These are phyloP conservation scores for Esox masquinongy DNA, from an alignment of 2,797 vertebrate species.

Conservation along the genomic window DNA sequence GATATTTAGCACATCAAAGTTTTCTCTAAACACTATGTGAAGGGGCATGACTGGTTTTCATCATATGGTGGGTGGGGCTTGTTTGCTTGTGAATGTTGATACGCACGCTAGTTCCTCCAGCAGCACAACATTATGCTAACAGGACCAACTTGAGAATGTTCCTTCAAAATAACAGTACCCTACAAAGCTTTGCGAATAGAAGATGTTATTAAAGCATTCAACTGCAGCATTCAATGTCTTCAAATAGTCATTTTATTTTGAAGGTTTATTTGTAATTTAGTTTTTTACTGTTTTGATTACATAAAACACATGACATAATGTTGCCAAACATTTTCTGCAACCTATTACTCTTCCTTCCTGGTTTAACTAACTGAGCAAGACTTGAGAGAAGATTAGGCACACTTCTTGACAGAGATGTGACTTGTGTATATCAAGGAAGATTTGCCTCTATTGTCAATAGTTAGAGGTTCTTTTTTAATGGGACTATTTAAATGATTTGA, in stretches of 20 bases:
- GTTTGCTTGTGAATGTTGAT: neutral
- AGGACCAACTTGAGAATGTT: neutral
- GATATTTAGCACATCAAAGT: no score
- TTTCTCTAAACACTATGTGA: neutral
- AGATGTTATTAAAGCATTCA: no score
- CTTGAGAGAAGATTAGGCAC: neutral
- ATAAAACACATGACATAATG: no score
- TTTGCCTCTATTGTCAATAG: neutral
- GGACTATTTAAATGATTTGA: neutral
- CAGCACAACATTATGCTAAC: neutral
- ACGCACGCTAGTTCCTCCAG: neutral
- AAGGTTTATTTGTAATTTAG: no score
- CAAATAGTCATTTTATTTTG: neutral
- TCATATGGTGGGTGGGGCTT: neutral
- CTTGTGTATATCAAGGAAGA: neutral
- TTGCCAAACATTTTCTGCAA: neutral
- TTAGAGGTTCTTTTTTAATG: neutral
- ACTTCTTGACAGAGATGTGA: slow-evolving; percentile 6
- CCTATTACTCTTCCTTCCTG: neutral
- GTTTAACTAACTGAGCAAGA: neutral
- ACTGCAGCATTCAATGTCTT: neutral
- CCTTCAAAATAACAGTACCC: neutral
- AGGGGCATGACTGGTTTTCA: neutral
- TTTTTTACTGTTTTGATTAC: no score
- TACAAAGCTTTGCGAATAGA: neutral